phyloP scores from a whole-genome alignment of 2,113 vertebrate genomes.

The Grallaria varia region DNA sequence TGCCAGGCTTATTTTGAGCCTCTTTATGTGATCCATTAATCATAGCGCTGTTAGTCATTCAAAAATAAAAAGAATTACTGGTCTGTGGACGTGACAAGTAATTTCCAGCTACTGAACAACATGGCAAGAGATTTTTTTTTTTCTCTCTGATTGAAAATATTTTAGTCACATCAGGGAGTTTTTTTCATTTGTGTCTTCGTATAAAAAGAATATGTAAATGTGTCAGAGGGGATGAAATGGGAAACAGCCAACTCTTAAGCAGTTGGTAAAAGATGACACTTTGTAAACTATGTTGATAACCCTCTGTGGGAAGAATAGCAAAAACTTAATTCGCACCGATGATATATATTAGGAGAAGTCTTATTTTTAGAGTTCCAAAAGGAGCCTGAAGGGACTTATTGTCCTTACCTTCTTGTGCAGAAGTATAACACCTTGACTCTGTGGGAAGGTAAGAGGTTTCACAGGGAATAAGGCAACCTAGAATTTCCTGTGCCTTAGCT shows the following conservation, averaged over 20 bases:
- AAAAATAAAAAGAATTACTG: slow-evolving; percentile 71
- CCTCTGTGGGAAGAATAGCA: slow-evolving; percentile 61
- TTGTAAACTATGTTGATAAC: slow-evolving; percentile 80
- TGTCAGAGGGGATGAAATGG: background rate
- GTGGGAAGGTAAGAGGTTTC: background rate
- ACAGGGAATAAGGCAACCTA: background rate
- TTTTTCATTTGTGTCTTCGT: background rate
- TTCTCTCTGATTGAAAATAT: slow-evolving; percentile 67
- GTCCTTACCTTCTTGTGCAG: background rate
- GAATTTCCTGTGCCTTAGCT: background rate
- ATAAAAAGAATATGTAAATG: slow-evolving; percentile 14
- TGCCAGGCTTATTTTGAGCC: slow-evolving; percentile 75
- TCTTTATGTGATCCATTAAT: slow-evolving; percentile 73
- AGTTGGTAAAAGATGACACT: slow-evolving; percentile 80
- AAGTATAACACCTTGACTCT: background rate
- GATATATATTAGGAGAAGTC: slow-evolving; percentile 73
- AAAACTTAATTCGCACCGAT: slow-evolving; percentile 81
- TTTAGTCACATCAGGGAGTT: slow-evolving; percentile 49
- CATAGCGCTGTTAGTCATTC: slow-evolving; percentile 64
- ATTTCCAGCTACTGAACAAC: slow-evolving; percentile 76
- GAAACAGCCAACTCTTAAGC: slow-evolving; percentile 64
- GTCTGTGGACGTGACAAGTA: slow-evolving; percentile 60
- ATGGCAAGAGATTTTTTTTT: slow-evolving; percentile 71
- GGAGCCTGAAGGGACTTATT: background rate
- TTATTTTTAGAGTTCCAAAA: slow-evolving; percentile 64